phyloP scores from a whole-genome alignment of 2,113 vertebrate species.

The Phaethon lepturus region DNA sequence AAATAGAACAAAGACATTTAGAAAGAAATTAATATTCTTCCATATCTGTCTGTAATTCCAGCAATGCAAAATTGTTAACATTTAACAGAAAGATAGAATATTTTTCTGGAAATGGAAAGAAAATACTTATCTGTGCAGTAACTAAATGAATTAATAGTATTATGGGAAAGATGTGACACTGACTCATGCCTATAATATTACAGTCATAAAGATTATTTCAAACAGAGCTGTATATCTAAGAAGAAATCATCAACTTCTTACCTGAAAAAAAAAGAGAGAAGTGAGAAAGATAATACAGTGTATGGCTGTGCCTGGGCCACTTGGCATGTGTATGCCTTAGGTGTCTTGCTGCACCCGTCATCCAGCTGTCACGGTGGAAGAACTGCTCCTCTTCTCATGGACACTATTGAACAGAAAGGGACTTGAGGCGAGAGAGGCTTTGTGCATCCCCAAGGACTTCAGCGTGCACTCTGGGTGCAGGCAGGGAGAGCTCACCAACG shows the following conservation, averaged over 20 bases:
- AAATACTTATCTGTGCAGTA: neutral
- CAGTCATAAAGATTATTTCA: neutral
- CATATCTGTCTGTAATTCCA: neutral
- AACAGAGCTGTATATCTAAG: neutral
- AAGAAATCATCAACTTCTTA: neutral
- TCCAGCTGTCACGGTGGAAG: neutral
- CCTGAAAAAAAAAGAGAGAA: neutral
- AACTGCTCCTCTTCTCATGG: neutral
- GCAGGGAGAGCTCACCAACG: accelerated
- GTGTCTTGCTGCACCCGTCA: neutral
- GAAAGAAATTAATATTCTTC: neutral
- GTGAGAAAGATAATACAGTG: neutral
- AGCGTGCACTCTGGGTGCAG: neutral
- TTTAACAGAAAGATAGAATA: neutral
- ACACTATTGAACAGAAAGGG: neutral
- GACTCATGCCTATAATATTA: neutral
- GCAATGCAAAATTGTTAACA: neutral
- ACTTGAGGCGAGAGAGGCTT: neutral
- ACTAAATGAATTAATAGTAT: neutral
- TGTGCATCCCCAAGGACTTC: neutral
- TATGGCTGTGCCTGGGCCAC: neutral
- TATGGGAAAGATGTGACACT: neutral
- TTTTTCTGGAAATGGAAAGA: neutral
- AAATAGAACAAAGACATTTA: neutral
- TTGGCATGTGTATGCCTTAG: too few species aligned